Base-by-base conservation (phyloP, 2,888 invertebrate genomes). In the Odontomyia ornata region DNA sequence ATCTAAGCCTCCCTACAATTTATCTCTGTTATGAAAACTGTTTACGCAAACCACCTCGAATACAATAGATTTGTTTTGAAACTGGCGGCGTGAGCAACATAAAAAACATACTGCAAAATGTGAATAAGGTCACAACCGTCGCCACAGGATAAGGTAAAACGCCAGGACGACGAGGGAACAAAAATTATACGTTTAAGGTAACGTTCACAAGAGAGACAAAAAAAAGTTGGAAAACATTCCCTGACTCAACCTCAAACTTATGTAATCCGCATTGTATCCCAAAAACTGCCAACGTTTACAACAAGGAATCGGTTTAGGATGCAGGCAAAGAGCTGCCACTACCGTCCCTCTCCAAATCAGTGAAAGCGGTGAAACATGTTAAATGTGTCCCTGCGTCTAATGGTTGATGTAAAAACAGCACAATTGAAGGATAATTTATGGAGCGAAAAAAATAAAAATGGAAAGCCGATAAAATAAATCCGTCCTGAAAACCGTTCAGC, bases 341-440 rank as follows among this genome's bases (percentile, higher is more conserved):
- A 1, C 56, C 71, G 56, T 56, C 71, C 52, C 56, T 52, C 56
- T 9, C 18, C 1, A 21, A 36, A 13, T 65, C 15, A 56, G 56
- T 27, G 21, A 36, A 56, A 65, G 28, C 56, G n/a, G 73, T 57
- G 57, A 69, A 36, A 47, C 60, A 73, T 60, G 73, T 73, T 73
- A 73, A 73, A 73, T 73, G 57, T 60, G 60, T 73, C 73, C 73
- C 57, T 57, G 73, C 21, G 57, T 73, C 43, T 52, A 52, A 52
- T 52, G 52, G 52, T 15, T 52, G 71, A 72, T 72, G 71, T 72
- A 72, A 25, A 72, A 72, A 72, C 56, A 72, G 23, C 30, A 72
- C 71, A 72, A 72, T 72, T 72, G 71, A 72, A 72, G 71, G 71
- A 72, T 72, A 72, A 72, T 72, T 72, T 72, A 72, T 72, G 71